Conservation (phyloP, 2,113 vertebrate genomes). For the Salvelinus alpinus region DNA sequence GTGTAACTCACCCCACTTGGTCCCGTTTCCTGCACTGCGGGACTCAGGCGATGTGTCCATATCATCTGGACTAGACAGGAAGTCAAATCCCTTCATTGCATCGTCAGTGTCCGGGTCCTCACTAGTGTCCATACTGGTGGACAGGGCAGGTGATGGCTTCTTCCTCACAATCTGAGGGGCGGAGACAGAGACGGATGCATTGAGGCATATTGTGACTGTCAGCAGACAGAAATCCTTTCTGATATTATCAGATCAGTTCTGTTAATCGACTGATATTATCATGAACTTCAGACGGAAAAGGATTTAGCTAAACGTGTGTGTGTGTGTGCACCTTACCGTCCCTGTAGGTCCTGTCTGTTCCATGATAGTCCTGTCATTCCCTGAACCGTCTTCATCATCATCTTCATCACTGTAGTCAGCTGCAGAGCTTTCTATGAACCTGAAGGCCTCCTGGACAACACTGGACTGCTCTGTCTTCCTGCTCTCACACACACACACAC, state of each 20-base stretch:
- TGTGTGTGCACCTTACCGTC: slow-evolving; percentile 77
- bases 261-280: no score
- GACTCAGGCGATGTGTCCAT: slow-evolving; percentile 85
- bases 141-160: slow-evolving; percentile 66
- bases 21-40: slow-evolving; percentile 86
- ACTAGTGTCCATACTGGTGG: slow-evolving; percentile 81
- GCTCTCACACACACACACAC: slow-evolving; percentile 17
- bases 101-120: slow-evolving; percentile 97
- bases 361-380: slow-evolving; percentile 86
- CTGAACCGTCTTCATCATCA: slow-evolving; percentile 93
- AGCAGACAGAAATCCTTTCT: no score
- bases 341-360: slow-evolving; percentile 72
- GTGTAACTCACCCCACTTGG: slow-evolving; percentile 90
- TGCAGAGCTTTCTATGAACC: slow-evolving; percentile 67
- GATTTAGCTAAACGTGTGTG: no score
- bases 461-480: slow-evolving; percentile 93
- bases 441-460: slow-evolving; percentile 94
- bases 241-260: no score
- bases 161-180: slow-evolving; percentile 88
- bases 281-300: no score
- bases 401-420: slow-evolving; percentile 90
- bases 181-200: not conserved
- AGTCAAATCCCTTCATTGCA: slow-evolving; percentile 96
- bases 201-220: no score
- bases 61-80: slow-evolving; percentile 89